phyloP scores from a whole-genome alignment of 1,140 invertebrate species.

The Marisa cornuarietis region DNA sequence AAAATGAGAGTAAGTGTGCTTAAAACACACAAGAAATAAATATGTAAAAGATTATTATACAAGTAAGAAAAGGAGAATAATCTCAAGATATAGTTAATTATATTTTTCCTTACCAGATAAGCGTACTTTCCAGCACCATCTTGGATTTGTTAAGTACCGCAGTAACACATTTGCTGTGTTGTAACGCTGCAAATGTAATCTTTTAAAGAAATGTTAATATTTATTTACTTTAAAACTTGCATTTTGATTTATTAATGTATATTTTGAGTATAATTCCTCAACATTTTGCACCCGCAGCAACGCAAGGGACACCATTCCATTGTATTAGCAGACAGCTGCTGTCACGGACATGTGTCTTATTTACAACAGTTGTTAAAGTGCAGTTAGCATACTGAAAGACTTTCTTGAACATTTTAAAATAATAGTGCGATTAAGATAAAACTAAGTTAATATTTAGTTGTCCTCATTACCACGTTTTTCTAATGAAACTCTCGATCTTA shows the following conservation, averaged over 20 bases:
- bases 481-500: too few relatives aligned
- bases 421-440: too few relatives aligned
- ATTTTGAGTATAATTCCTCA: not conserved
- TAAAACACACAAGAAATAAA: not conserved
- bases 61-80: not conserved
- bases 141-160: constrained; percentile 60
- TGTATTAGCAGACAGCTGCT: not conserved
- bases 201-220: not conserved
- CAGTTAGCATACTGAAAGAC: too few relatives aligned
- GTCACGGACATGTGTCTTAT: too few relatives aligned
- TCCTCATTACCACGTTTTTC: too few relatives aligned
- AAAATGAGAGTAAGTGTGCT: not conserved
- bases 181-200: too few relatives aligned
- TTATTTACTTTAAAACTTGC: not conserved
- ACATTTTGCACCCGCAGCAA: too few relatives aligned
- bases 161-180: not conserved
- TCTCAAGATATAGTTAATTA: not conserved
- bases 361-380: too few relatives aligned
- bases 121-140: constrained; percentile 98
- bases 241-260: not conserved
- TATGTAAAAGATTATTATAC: not conserved
- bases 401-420: too few relatives aligned
- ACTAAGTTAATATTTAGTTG: too few relatives aligned
- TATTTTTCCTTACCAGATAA: constrained; percentile 84
- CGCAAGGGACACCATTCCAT: not conserved